Base-by-base conservation (phyloP, 2,113 vertebrate species). In the Pelodiscus sinensis region DNA sequence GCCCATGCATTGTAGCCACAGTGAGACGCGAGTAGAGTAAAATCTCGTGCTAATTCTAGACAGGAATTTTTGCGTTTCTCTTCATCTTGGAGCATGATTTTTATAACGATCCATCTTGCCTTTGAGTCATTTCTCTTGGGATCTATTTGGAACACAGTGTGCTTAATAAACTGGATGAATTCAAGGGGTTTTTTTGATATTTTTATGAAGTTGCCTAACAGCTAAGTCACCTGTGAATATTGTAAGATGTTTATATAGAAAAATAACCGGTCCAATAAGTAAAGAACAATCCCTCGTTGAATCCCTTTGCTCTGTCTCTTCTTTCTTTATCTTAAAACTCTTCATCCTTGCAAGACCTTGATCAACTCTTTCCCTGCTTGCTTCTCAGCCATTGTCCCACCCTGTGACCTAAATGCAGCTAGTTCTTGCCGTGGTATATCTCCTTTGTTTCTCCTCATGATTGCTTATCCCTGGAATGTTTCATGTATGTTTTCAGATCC, bases 41-140 rank as follows among this genome's bases (percentile, higher is more conserved):
- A 71, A 7, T 75, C 9, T 44, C 85, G 87, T 62, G 44, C 81
- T 77, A 51, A 0, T 51, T 25, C 8, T 19, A 4, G 15, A 12
- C 57, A 71, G 82, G 35, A 77, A 57, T 87, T 95, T 89, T 58
- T 16, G 3, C 82, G 8, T 84, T 92, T 89, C 12, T 8, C 12
- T 12, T 84, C 27, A 77, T 44, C 73, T 25, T 27, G 35, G 24
- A 21, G 38, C 9, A 19, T 38, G 35, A 13, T 44, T 75, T 73
- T 44, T 44, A n/a, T 18, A 68, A n/a, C 31, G 65, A n/a, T 21
- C 65, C 19, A 44, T 22, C 0, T 79, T 84, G 92, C 79, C 79
- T 91, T 89, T 71, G 19, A 55, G 6, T 83, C 68, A 4, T 13
- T 50, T 38, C 38, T 25, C 73, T 81, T 90, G 13, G 12, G 57